phyloP scores from a whole-genome alignment of 2,888 invertebrate species.

The Abscondita cerata region DNA sequence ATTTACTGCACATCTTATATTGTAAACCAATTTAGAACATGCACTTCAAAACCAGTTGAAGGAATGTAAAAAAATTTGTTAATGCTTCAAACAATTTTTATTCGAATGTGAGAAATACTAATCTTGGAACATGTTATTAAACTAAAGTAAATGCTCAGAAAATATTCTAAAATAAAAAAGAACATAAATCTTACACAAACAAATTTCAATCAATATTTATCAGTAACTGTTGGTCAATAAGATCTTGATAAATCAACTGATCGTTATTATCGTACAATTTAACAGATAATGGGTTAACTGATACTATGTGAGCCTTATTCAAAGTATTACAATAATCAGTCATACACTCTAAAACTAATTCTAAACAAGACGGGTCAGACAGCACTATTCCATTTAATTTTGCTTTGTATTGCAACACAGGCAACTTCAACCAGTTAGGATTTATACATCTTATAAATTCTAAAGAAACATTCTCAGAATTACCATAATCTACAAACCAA shows the following conservation, averaged over 20 bases:
- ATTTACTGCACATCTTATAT: too few species aligned
- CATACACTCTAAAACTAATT: conserved; percentile 37
- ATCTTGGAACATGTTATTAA: too few species aligned
- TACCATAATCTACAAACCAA: conserved; percentile 79
- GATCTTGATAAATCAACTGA: conserved; percentile 45
- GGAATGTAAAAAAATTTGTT: too few species aligned
- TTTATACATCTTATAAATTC: conserved; percentile 61
- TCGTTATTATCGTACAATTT: conserved; percentile 45
- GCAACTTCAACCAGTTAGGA: conserved; percentile 61
- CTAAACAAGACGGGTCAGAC: conserved; percentile 14
- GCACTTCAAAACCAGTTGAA: too few species aligned
- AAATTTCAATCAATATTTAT: conserved; percentile 1
- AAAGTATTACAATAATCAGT: conserved; percentile 38
- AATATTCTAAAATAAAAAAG: too few species aligned
- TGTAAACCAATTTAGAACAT: too few species aligned
- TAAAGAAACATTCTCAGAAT: conserved; percentile 63
- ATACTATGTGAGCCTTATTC: conserved; percentile 41
- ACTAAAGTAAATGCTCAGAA: too few species aligned
- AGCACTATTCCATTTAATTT: conserved; percentile 54
- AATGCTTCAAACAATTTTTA: too few species aligned
- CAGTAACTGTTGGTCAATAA: conserved; percentile 38
- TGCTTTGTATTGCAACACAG: conserved; percentile 63
- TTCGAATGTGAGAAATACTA: too few species aligned
- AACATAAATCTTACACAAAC: too few species aligned
- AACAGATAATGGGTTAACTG: conserved; percentile 43